These are phyloP conservation scores for human (Homo sapiens) DNA, from an alignment of 2,113 vertebrate genomes.

Conservation along the genomic window GRCh38 chr2:222114501-222115000, in stretches of 20 bases:
- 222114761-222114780: too few species aligned
- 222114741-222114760: background rate
- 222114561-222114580: background rate
- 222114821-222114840: too few species aligned
- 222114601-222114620: background rate
- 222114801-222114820: accelerated
- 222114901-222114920: too few species aligned
- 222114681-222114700: background rate
- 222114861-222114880: too few species aligned
- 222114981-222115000: too few species aligned
- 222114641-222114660: background rate
- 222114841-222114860: too few species aligned
- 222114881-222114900: too few species aligned
- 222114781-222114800: too few species aligned
- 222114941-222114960: too few species aligned
- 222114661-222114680: background rate
- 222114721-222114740: background rate
- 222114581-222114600: background rate
- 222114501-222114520: background rate
- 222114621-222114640: background rate
- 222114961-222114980: too few species aligned
- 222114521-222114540: background rate
- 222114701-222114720: background rate
- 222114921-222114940: accelerated
- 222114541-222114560: background rate